Percentiles rank a stretch among this genome's conserved stretches.
Conservation (phyloP, 2,113 vertebrate species). For the Thryonomys swinderianus region DNA sequence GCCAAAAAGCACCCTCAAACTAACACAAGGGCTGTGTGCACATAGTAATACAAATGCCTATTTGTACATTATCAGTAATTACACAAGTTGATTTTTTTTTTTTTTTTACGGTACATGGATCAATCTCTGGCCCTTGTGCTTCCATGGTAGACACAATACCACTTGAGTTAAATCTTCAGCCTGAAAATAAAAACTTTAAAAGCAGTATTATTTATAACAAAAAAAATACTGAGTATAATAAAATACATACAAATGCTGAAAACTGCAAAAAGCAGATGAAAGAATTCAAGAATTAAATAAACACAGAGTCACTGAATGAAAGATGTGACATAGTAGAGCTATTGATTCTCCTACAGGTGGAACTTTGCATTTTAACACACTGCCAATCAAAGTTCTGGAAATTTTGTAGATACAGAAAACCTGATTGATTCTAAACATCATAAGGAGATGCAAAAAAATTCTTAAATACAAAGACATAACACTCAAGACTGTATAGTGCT, state of each 20-base stretch:
- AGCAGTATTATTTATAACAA: no score
- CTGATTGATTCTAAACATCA: neutral
- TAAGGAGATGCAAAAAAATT: neutral
- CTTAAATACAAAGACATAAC: neutral
- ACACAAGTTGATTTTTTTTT: neutral
- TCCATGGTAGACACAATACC: no score
- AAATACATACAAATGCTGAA: neutral
- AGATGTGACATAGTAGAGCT: neutral
- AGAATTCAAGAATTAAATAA: conserved; percentile 44
- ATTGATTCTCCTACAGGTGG: neutral
- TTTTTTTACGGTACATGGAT: no score
- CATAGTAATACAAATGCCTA: neutral
- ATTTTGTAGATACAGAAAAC: neutral
- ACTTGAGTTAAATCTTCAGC: no score
- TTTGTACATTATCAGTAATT: neutral
- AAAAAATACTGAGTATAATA: neutral
- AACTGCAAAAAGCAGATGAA: neutral
- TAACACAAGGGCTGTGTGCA: neutral
- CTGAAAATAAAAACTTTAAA: no score
- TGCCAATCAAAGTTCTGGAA: neutral
- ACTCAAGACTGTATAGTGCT: neutral
- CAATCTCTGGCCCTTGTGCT: no score
- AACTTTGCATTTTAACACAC: neutral
- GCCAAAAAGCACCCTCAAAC: neutral
- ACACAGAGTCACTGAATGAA: neutral